Evolutionary conservation across 1,140 invertebrate genomes (phyloP).

Genomic region (Antheraea pernyi): DNA sequence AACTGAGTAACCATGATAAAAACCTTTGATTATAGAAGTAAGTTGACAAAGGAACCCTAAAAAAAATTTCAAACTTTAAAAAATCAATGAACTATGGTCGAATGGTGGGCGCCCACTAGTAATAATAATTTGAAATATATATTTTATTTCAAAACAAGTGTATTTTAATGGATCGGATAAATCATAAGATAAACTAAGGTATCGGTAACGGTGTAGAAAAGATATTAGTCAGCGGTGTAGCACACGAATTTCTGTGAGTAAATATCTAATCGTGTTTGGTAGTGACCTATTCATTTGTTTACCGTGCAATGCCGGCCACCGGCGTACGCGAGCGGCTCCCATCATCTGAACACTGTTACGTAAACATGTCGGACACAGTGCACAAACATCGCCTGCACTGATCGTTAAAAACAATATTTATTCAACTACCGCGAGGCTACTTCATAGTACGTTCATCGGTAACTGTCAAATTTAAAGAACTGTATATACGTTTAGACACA

Average conservation of each 20-base stretch:
- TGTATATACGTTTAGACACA: constrained; percentile 7
- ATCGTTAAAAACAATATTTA: constrained; percentile 77
- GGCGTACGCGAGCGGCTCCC: constrained; percentile 8
- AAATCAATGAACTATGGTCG: too few relatives aligned
- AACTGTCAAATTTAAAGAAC: constrained; percentile 23
- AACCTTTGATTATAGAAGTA: too few relatives aligned
- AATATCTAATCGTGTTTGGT: constrained; percentile 49
- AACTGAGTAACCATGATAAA: too few relatives aligned
- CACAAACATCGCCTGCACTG: constrained; percentile 64
- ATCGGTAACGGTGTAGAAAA: constrained; percentile 22
- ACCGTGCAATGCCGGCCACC: constrained; percentile 28
- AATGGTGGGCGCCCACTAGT: too few relatives aligned
- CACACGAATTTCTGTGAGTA: constrained; percentile 42
- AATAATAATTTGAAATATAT: too few relatives aligned
- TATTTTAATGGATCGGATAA: too few relatives aligned
- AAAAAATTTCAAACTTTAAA: too few relatives aligned
- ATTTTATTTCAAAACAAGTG: too few relatives aligned
- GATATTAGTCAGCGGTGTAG: constrained; percentile 33
- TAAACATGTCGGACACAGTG: constrained; percentile 71
- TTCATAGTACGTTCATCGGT: constrained; percentile 31
- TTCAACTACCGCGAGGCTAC: constrained; percentile 50
- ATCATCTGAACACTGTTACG: constrained; percentile 62
- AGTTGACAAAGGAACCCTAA: too few relatives aligned
- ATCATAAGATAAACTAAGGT: too few relatives aligned
- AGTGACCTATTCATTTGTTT: constrained; percentile 52